phyloP scores from a whole-genome alignment of 2,797 vertebrate genomes.

The Sebastiscus albofasciatus region DNA sequence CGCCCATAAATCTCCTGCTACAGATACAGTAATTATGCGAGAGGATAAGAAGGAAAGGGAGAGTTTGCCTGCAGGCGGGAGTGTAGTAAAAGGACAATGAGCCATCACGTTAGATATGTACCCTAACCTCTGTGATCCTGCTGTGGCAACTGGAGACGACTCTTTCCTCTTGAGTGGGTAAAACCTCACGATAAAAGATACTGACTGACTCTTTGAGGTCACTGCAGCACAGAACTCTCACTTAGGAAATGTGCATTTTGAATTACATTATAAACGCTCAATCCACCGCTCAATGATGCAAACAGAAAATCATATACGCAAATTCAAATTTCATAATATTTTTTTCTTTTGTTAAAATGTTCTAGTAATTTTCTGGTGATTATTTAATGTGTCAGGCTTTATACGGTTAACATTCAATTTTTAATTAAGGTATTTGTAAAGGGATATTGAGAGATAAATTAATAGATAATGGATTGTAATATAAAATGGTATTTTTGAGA shows the following conservation, averaged over 20 bases:
- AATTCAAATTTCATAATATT: background rate
- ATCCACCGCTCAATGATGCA: background rate
- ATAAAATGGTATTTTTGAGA: background rate
- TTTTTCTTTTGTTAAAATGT: background rate
- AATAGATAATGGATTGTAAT: background rate
- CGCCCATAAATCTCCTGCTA: constrained; percentile 58
- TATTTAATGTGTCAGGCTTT: background rate
- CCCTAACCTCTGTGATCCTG: constrained; percentile 65
- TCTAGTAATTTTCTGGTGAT: background rate
- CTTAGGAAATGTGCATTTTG: constrained; percentile 45
- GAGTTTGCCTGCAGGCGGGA: constrained; percentile 60
- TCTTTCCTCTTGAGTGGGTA: constrained; percentile 73
- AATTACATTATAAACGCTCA: constrained; percentile 46
- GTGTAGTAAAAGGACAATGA: constrained; percentile 72
- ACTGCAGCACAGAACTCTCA: constrained; percentile 36
- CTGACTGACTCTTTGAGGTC: constrained; percentile 82
- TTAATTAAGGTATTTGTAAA: no score
- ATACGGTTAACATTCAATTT: background rate
- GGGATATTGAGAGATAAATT: background rate
- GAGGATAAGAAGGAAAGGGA: constrained; percentile 47
- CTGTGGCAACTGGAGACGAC: constrained; percentile 52
- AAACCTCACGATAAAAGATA: constrained; percentile 64
- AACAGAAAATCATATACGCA: background rate
- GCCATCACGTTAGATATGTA: constrained; percentile 73
- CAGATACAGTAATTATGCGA: constrained; percentile 69